Evolutionary conservation across 2,888 invertebrate species (phyloP), one percentile per base, ranked within the genome.

Genomic region (Acrobasis repandana): DNA sequence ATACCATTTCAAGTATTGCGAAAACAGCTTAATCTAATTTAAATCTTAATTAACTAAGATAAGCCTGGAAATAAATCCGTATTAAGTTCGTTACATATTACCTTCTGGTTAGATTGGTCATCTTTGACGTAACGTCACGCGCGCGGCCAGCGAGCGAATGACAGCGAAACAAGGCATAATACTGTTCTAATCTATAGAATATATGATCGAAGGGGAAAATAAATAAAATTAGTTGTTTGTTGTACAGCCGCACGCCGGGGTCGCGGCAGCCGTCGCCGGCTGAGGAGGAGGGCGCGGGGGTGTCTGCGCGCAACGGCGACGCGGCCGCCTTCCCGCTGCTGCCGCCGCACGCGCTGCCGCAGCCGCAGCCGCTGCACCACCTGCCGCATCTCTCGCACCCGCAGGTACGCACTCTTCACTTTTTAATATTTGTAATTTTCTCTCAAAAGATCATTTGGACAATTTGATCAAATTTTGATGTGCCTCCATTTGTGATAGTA

Each of bases 191-290:
- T n/a, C n/a, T n/a, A n/a, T n/a, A n/a, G n/a, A n/a, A n/a, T n/a
- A n/a, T n/a, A 34, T 34, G 34, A 34, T 34, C 9, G 34, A 36
- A 10, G 36, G 1, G n/a, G n/a, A n/a, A n/a, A n/a, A n/a, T n/a
- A n/a, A n/a, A n/a, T n/a, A 11, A 10, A 11, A 18, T 15, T 16
- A 60, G 28, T 16, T 62, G 61, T 66, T 58, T 91, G 16, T 93
- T 91, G 16, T 93, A 59, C 92, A 97, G 97, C 86, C 96, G 97
- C 75, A 97, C 97, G 69, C 97, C 97, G 48, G 97, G 97, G 60
- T 97, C 98, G 77, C 95, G 97, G 76, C 98, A 98, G 88, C 97
- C 97, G 65, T 98, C 98, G 50, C 98, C 98, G 57, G 97, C 97
- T 15, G 97, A 97, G 86, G 96, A 96, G 76, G 97, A 97, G 75